These are phyloP conservation scores for Lasioglossum zephyrum DNA, from an alignment of 2,888 invertebrate genomes.

Conservation along the genomic window DNA sequence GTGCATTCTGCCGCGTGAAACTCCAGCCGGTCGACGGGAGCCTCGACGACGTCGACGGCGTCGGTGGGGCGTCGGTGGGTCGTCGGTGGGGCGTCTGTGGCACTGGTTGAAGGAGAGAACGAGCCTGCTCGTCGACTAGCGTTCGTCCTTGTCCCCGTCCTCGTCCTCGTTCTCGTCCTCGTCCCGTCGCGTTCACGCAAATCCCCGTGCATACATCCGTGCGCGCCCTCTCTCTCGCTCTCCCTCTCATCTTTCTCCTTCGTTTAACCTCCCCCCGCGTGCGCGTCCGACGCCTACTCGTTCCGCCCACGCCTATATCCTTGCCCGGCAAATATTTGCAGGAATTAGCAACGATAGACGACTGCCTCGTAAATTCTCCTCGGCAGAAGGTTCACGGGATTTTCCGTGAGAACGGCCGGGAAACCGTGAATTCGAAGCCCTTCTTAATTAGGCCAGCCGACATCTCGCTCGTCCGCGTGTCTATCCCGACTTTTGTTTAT, in stretches of 20 bases:
- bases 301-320: conserved; percentile 73
- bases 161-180: conserved; percentile 47
- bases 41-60: conserved; percentile 58
- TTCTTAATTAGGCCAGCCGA: conserved; percentile 51
- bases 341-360: conserved; percentile 73
- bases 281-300: conserved; percentile 57
- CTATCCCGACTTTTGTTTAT: conserved; percentile 53
- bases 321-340: conserved; percentile 83
- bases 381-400: conserved; percentile 64
- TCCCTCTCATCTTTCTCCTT: not conserved
- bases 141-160: conserved; percentile 43
- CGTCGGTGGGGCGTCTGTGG: conserved; percentile 48
- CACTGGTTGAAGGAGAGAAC: conserved; percentile 52
- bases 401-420: conserved; percentile 59
- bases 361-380: conserved; percentile 63
- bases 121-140: conserved; percentile 39
- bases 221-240: conserved; percentile 30
- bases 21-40: conserved; percentile 65
- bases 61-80: conserved; percentile 50
- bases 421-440: conserved; percentile 35
- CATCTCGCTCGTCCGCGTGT: conserved; percentile 34
- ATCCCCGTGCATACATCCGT: conserved; percentile 67
- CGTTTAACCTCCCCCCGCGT: conserved; percentile 8
- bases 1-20: conserved; percentile 78
- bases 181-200: conserved; percentile 65